Evolutionary conservation across 2,797 vertebrate genomes (phyloP), one percentile per base, ranked within the genome.

Genomic region (Smutsia gigantea): DNA sequence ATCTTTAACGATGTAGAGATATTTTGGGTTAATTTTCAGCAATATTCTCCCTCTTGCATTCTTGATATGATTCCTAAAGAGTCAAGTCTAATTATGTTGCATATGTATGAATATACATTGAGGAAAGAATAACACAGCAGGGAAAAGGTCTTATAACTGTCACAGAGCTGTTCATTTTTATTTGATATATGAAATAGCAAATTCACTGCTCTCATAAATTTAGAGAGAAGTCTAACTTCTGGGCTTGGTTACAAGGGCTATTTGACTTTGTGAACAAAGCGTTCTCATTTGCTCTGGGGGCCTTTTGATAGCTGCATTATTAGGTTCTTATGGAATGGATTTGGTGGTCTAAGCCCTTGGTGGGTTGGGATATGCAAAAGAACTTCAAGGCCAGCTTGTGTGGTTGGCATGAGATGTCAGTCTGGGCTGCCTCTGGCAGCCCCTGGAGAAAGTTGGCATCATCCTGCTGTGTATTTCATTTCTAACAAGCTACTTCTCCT

Each of bases 151-250:
- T 95, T 95, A 75, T 77, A 93, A 87, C 87, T 81, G 55, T 89
- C 92, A 82, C 14, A 39, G 68, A 18, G 29, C 42, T 83, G 55
- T 92, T 55, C 51, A 42, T 57, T 96, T 96, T 86, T 66, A 75
- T 79, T 68, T 95, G 93, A 87, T 82, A 87, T 87, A 81, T 81
- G 66, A 96, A 74, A 90, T 42, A 51, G 10, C 71, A 81, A 89
- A 83, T 92, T 74, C 34, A 31, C 42, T 81, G 17, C 29, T 49
- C 75, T 83, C 79, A 53, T 95, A 94, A 81, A 92, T 92, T 90
- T 46, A 51, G 7, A 91, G 63, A 96, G 59, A 87, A 66, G 42
- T 51, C 85, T 23, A 79, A 23, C 37, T 84, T 85, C 17, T 46
- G 37, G 74, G 27, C 27, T 51, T 69, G 10, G 82, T 93, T 90